These are phyloP conservation scores for Urocyon cinereoargenteus DNA, from an alignment of 2,797 vertebrate species.

Conservation along the genomic window DNA sequence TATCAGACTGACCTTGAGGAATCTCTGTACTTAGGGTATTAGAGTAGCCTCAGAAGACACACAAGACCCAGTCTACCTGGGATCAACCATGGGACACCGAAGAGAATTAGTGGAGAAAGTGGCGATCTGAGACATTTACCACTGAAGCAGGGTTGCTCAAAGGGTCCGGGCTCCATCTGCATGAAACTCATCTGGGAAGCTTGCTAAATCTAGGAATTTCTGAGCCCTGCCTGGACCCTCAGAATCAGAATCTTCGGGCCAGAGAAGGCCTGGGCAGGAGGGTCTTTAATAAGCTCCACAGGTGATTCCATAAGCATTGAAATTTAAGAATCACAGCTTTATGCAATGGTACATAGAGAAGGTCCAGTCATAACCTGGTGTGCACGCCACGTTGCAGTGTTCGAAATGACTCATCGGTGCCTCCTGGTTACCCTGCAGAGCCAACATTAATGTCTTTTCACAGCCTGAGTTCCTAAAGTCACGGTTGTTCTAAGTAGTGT, in stretches of 20 bases:
- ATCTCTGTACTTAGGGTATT: not conserved
- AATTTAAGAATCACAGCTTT: not conserved
- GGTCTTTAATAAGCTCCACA: not conserved
- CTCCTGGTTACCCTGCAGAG: not conserved
- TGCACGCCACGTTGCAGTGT: fast-evolving
- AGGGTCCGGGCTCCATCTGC: not conserved
- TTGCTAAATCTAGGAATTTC: not conserved
- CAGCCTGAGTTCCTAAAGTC: not conserved
- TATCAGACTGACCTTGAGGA: not conserved
- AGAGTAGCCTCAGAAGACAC: not conserved
- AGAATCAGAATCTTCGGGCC: not conserved
- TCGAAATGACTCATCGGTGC: fast-evolving
- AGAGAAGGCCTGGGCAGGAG: fast-evolving
- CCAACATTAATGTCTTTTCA: not conserved
- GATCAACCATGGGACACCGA: not conserved
- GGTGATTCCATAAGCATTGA: not conserved
- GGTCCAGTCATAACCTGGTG: not conserved
- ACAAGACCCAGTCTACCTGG: too few species aligned
- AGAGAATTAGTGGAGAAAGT: not conserved
- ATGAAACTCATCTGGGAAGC: not conserved
- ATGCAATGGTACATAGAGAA: not conserved
- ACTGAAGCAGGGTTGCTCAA: not conserved
- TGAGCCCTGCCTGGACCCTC: not conserved
- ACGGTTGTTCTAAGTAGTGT: not conserved
- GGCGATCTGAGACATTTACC: fast-evolving